Evolutionary conservation across 1,140 invertebrate genomes (phyloP).

Genomic region (Piezodorus guildinii): DNA sequence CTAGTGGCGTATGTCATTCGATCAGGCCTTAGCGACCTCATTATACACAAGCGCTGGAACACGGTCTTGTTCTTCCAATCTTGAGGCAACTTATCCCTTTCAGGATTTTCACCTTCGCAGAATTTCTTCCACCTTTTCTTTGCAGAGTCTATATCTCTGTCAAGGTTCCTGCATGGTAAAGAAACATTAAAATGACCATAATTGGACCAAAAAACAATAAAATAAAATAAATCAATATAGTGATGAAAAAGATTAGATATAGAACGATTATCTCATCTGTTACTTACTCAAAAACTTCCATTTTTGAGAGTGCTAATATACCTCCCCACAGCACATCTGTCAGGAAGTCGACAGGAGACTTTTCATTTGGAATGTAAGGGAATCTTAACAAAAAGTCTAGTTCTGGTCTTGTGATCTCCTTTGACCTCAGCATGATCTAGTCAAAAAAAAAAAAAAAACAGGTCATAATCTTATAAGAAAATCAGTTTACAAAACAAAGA

Average conservation of each 20-base stretch:
- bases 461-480: no score
- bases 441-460: background rate
- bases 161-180: conserved; percentile 48
- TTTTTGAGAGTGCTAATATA: conserved; percentile 61
- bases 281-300: conserved; percentile 57
- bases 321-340: conserved; percentile 78
- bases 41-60: conserved; percentile 81
- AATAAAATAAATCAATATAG: background rate
- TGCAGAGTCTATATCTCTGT: conserved; percentile 85
- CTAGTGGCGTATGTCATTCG: conserved; percentile 67
- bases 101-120: conserved; percentile 79
- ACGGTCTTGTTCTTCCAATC: conserved; percentile 92
- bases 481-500: no score
- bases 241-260: background rate
- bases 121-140: conserved; percentile 87
- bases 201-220: background rate
- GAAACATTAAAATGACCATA: background rate
- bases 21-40: conserved; percentile 74
- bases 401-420: conserved; percentile 57
- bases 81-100: conserved; percentile 86
- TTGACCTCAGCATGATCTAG: conserved; percentile 53
- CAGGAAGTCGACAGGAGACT: conserved; percentile 74
- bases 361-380: conserved; percentile 49
- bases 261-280: background rate
- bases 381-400: conserved; percentile 81